These are phyloP conservation scores for Poeciliopsis turrubarensis DNA, from an alignment of 2,113 vertebrate species.

Conservation along the genomic window DNA sequence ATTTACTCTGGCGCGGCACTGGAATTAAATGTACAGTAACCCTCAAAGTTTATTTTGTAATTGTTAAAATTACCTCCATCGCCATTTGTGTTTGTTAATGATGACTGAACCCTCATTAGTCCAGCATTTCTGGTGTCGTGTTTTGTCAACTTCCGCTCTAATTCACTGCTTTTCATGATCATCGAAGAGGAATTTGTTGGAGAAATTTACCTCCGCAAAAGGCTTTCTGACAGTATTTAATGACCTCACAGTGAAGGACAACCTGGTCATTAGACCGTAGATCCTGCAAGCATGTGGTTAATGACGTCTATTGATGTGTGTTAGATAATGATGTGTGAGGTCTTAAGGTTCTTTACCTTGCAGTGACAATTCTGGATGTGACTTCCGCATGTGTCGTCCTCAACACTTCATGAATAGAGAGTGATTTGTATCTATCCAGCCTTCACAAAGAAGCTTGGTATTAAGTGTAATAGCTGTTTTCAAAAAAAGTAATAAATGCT, in stretches of 20 bases:
- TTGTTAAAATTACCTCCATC: not conserved
- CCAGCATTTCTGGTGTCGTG: constrained; percentile 17
- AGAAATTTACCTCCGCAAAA: constrained; percentile 54
- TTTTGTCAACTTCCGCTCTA: constrained; percentile 30
- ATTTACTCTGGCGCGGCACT: too few species aligned
- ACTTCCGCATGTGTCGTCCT: constrained; percentile 2
- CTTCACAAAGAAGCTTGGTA: constrained; percentile 7
- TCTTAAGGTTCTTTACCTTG: constrained; percentile 5
- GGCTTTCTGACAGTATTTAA: constrained; percentile 62
- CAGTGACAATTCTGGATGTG: constrained; percentile 6
- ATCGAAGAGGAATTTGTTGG: constrained; percentile 58
- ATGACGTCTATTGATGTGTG: constrained; percentile 53
- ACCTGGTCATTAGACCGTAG: constrained; percentile 51
- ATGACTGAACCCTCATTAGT: constrained; percentile 26
- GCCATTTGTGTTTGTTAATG: not conserved
- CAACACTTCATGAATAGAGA: constrained; percentile 27
- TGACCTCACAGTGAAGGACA: constrained; percentile 60
- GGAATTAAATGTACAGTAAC: too few species aligned
- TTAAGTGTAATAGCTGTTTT: constrained; percentile 34
- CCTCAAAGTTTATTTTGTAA: constrained; percentile 7
- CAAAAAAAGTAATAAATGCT: not conserved
- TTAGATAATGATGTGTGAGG: constrained; percentile 36
- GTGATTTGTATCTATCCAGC: constrained; percentile 25
- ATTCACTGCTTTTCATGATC: constrained; percentile 38
- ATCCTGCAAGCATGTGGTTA: constrained; percentile 38